These are phyloP conservation scores for Leuciscus idus DNA, from an alignment of 2,113 vertebrate species.

Conservation along the genomic window DNA sequence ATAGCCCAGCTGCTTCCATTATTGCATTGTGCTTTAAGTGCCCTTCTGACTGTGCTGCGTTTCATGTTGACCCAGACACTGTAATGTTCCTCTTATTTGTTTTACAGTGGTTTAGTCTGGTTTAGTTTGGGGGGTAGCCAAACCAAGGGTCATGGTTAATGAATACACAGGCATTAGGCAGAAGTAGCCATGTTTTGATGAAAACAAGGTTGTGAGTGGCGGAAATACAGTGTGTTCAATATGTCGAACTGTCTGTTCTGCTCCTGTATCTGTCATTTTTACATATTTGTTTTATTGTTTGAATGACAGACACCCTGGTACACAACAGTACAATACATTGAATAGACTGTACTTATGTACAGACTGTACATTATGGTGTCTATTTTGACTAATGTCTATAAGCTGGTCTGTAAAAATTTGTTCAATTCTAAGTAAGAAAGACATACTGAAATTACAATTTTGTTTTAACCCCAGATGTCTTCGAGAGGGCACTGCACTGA, in stretches of 20 bases:
- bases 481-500: neutral
- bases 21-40: slow-evolving; percentile 40
- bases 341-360: neutral
- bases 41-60: slow-evolving; percentile 1
- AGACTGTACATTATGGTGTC: neutral
- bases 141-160: neutral
- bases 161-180: neutral
- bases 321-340: neutral
- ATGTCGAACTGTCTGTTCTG: neutral
- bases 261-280: neutral
- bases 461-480: neutral
- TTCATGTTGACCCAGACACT: slow-evolving; percentile 35
- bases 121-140: neutral
- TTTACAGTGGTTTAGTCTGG: neutral
- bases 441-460: neutral
- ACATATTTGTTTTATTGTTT: neutral
- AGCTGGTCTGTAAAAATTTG: neutral
- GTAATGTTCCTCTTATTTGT: neutral
- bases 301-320: neutral
- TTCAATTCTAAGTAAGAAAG: neutral
- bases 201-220: neutral
- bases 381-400: neutral
- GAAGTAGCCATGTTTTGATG: neutral
- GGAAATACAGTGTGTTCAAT: neutral
- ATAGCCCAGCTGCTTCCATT: slow-evolving; percentile 62